Evolutionary conservation across 2,797 vertebrate species (phyloP), one percentile per base, ranked within the genome.

Genomic region (Fundulus diaphanus): DNA sequence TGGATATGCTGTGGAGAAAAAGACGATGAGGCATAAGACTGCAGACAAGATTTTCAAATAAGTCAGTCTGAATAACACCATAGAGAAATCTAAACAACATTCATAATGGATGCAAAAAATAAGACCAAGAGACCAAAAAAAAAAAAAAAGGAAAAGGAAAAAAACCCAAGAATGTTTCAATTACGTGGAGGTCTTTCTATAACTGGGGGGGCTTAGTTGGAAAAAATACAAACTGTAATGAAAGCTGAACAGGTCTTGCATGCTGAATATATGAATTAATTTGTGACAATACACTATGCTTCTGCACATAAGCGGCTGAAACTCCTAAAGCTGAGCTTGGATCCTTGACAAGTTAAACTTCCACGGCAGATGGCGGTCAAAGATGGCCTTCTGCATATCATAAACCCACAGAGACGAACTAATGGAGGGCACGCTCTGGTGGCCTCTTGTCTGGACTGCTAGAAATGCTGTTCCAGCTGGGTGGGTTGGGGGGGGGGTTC

Each of bases 361-460:
- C 66, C 65, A 70, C 80, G 79, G 33, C 89, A 92, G 90, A 90
- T 92, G 90, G 89, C 31, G 73, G 85, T 91, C 84, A 88, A 83
- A 88, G 68, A 83, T 61, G 68, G 74, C 77, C 84, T 79, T 80
- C 69, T 78, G 76, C 82, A 87, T 82, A 88, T 83, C 77, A 86
- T 82, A 85, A 87, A 69, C 74, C 13, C 82, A 86, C 73, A 72
- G 84, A 86, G 73, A 76, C 70, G 79, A 84, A 87, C 90, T 92
- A 89, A 92, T 92, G 81, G 85, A 91, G 79, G 87, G 61, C 85
- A 85, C 51, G 83, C 88, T 89, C 88, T 85, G 84, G 79, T 85
- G 88, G 80, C 82, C 84, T 68, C 48, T 78, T 82, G 85, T 89
- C 83, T 82, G 78, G 90, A 91, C 82, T 88, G 22, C 40, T 70